Conservation (phyloP, 2,888 invertebrate genomes). For the Xylota segnis region DNA sequence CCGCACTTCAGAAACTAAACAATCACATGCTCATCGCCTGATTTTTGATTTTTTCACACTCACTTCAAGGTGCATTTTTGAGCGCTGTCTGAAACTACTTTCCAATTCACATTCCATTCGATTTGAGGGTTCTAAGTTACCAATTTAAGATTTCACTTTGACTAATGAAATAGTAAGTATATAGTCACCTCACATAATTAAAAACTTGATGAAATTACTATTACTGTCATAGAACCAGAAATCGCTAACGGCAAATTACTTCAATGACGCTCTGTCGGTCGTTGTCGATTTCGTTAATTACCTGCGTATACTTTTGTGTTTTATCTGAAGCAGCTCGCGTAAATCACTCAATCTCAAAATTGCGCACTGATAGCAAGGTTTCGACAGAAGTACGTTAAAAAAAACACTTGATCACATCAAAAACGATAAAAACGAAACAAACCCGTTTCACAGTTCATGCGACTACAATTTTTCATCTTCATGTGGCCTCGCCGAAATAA, state of each 20-base stretch:
- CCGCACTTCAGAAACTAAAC: conserved; percentile 21
- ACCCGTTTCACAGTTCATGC: conserved; percentile 51
- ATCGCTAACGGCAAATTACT: conserved; percentile 17
- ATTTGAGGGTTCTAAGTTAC: conserved; percentile 16
- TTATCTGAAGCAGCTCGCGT: conserved; percentile 41
- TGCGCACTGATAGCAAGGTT: conserved; percentile 63
- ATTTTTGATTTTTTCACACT: background rate
- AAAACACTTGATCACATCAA: conserved; percentile 46
- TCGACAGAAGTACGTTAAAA: conserved; percentile 36
- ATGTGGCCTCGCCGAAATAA: conserved; percentile 29
- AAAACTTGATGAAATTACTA: conserved; percentile 14
- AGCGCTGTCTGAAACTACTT: conserved; percentile 3
- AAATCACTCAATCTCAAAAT: conserved; percentile 53
- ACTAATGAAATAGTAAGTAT: conserved; percentile 16
- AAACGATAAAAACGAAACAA: conserved; percentile 42
- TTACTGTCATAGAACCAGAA: background rate
- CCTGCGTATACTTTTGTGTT: conserved; percentile 33
- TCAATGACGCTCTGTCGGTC: background rate
- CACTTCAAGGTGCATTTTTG: conserved; percentile 5
- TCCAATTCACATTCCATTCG: conserved; percentile 14
- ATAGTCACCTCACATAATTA: conserved; percentile 27
- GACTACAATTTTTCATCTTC: conserved; percentile 30
- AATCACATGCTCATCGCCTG: conserved; percentile 35
- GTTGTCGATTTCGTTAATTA: conserved; percentile 15
- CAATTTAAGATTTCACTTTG: conserved; percentile 24